Percentiles rank a stretch among this genome's conserved stretches.
Evolutionary conservation across 2,113 vertebrate species (phyloP).

Genomic region (Passer montanus): DNA sequence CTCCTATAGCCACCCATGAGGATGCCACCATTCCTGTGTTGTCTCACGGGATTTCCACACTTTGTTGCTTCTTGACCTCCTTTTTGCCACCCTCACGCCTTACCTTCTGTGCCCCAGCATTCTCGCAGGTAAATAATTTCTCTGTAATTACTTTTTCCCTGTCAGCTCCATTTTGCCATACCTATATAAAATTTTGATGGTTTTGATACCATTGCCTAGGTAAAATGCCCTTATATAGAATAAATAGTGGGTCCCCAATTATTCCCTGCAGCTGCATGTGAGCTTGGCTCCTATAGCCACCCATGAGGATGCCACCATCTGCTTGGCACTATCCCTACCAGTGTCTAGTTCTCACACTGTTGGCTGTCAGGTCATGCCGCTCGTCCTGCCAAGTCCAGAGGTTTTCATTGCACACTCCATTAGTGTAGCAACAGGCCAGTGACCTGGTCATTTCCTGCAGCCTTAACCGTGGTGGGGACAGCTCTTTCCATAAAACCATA

Average conservation of each 20-base stretch:
- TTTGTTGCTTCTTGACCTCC: not conserved
- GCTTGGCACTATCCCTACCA: not conserved
- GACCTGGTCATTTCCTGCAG: not conserved
- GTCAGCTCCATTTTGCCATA: not conserved
- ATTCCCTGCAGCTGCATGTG: accelerated
- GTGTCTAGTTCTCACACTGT: accelerated
- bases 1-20: not conserved
- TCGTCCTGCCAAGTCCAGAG: not conserved
- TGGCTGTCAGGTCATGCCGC: not conserved
- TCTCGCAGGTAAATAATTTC: not conserved
- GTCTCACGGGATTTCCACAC: not conserved
- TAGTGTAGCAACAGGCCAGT: too few relatives aligned
- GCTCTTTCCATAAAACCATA: not conserved
- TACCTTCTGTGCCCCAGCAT: not conserved
- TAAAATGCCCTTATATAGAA: not conserved
- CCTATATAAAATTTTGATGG: not conserved
- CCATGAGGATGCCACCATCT: too few relatives aligned
- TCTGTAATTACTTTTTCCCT: not conserved
- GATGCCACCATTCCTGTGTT: too few relatives aligned
- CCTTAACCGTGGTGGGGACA: not conserved
- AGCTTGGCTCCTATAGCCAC: not conserved
- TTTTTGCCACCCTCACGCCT: not conserved
- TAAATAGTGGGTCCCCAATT: not conserved
- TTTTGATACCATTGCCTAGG: not conserved
- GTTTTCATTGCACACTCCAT: accelerated